Evolutionary conservation across 2,797 vertebrate species (phyloP), one percentile per base, ranked within the genome.

Genomic region (Hipposideros larvatus): DNA sequence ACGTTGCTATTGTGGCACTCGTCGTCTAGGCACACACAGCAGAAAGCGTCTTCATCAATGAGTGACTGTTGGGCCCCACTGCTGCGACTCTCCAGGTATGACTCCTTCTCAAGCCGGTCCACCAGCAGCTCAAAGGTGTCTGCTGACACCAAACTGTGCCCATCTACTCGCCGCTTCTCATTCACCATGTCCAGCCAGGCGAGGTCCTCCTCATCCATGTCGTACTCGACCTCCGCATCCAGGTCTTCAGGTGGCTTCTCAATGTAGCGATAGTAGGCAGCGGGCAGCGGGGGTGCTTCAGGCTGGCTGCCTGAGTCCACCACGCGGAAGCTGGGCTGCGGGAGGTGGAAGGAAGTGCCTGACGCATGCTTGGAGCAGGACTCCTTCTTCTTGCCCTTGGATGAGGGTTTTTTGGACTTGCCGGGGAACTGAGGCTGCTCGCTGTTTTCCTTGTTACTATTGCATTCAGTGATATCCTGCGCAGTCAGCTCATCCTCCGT

Each of bases 1-100:
- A 99, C 99, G 0, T 99, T 99, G 98, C 99, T 99, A 97, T 99
- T 99, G 97, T 99, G 99, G 97, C 99, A 99, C 97, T 99, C 99
- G 2, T 99, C 99, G 0, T 99, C 99, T 98, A 99, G 98, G 98
- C 99, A 99, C 88, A 99, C 99, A 0, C 99, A 99, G 98, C 99
- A 99, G 98, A 99, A 99, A 61, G 99, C 99, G 0, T 99, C 99
- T 98, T 99, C 99, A 0, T 99, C 99, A 0, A 99, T 98, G 11
- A 99, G 95, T 4, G 99, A 99, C 97, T 99, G 99, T 31, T 99
- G 99, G 88, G 99, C 98, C 7, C 99, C 99, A 5, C 98, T 99
- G 98, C 97, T 99, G 13, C 99, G 99, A 83, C 99, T 99, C 98
- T 99, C 99, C 26, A 99, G 96, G 97, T 99, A 99, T 0, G 99